Evolutionary conservation across 2,888 invertebrate species (phyloP).

Genomic region (Stenchaetothrips biformis): DNA sequence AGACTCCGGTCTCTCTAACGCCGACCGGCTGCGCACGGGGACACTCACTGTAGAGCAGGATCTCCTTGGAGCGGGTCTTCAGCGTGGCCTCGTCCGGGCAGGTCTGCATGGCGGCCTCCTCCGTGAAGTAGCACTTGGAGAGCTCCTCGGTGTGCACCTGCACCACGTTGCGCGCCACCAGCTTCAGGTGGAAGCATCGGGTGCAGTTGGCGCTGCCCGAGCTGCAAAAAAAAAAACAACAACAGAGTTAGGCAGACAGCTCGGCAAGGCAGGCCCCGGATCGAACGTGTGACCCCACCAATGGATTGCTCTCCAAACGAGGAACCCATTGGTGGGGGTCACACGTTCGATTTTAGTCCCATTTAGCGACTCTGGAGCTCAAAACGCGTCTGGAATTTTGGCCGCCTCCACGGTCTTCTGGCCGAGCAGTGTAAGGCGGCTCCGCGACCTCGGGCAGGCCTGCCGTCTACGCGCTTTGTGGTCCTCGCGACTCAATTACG

Average conservation of each 20-base stretch:
- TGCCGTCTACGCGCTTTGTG: neutral
- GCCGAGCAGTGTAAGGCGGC: too few species aligned
- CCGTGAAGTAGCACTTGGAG: conserved; percentile 58
- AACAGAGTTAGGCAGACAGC: neutral
- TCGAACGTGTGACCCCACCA: too few species aligned
- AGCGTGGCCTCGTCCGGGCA: conserved; percentile 50
- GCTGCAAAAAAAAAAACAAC: conserved; percentile 43
- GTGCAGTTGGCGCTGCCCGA: conserved; percentile 55
- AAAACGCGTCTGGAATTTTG: too few species aligned
- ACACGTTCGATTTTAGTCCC: too few species aligned
- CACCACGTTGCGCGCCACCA: conserved; percentile 57
- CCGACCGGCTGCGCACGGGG: neutral
- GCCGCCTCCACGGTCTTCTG: too few species aligned
- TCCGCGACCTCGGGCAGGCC: too few species aligned
- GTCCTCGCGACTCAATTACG: neutral
- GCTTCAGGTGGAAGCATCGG: conserved; percentile 56
- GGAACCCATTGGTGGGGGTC: too few species aligned
- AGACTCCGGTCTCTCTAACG: too few species aligned
- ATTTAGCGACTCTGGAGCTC: too few species aligned
- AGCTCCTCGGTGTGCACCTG: conserved; percentile 57
- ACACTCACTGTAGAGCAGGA: conserved; percentile 58
- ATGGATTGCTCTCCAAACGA: too few species aligned
- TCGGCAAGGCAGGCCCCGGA: too few species aligned
- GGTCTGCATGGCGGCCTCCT: conserved; percentile 54
- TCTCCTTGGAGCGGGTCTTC: conserved; percentile 43